Percentiles rank a stretch among this genome's conserved stretches.
These are phyloP conservation scores for Aleiodes alternator DNA, from an alignment of 2,888 invertebrate species.

Conservation along the genomic window DNA sequence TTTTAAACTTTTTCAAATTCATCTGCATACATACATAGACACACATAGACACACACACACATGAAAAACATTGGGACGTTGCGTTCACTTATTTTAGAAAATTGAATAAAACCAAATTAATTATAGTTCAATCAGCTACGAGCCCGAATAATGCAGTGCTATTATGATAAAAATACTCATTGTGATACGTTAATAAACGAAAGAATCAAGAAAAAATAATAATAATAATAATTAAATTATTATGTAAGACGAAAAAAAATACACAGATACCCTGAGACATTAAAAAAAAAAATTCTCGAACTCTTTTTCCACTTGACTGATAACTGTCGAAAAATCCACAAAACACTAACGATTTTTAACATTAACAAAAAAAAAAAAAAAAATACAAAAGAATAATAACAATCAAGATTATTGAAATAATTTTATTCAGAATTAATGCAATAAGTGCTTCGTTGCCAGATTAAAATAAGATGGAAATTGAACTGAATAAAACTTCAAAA, in stretches of 20 bases:
- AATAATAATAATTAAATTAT: background rate
- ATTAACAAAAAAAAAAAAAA: slow-evolving; percentile 38
- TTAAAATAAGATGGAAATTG: slow-evolving; percentile 50
- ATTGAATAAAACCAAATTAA: slow-evolving; percentile 1
- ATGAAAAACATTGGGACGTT: slow-evolving; percentile 12
- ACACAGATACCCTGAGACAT: background rate
- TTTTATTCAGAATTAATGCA: slow-evolving; percentile 58
- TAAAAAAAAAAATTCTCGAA: background rate
- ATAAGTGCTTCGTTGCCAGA: slow-evolving; percentile 67
- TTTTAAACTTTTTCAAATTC: too few species aligned
- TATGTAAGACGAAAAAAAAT: background rate
- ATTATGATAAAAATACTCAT: slow-evolving; percentile 47
- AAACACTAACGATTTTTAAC: slow-evolving; percentile 29
- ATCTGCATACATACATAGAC: background rate
- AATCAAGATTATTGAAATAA: slow-evolving; percentile 28
- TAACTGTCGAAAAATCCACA: background rate
- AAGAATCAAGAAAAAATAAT: slow-evolving; percentile 11
- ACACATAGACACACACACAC: background rate
- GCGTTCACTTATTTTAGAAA: slow-evolving; percentile 6
- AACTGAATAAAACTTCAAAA: slow-evolving; percentile 59
- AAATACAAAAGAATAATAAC: slow-evolving; percentile 38
- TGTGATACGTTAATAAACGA: slow-evolving; percentile 50
- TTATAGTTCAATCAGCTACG: slow-evolving; percentile 33
- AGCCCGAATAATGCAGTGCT: slow-evolving; percentile 35
- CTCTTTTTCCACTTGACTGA: too few species aligned